Base-by-base conservation (phyloP, 1,140 invertebrate genomes). In the Leptopilina boulardi region DNA sequence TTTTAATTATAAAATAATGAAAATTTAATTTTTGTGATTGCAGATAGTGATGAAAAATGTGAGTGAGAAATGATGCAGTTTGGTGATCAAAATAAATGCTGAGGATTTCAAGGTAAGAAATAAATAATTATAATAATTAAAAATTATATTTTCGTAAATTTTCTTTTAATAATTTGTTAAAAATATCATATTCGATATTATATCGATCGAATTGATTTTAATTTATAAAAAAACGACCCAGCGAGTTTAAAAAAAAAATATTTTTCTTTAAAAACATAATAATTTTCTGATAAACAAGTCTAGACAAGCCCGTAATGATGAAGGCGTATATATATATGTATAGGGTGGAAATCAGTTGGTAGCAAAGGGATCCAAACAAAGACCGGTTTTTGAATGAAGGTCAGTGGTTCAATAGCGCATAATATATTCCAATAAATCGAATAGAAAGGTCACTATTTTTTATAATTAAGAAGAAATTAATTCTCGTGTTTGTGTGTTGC, bases 341-440 rank as follows among this genome's bases (percentile, higher is more conserved):
- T 34, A 83, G 77, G 82, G 82, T 81, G 79, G 81, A 80, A 38
- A 79, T 87, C 80, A 81, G 85, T 83, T 85, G 78, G 77, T 86
- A 80, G 80, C 79, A 77, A 79, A 85, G 82, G 86, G 84, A 83
- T 84, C 80, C 73, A 86, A 87, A 88, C 82, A 83, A 81, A 86
- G 87, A 90, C 90, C 90, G 89, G 89, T 90, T 91, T 81, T 82
- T 80, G 82, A 89, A 90, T 90, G 89, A 90, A 91, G 89, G 89
- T 91, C 87, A 90, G 87, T 91, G 84, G 89, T 90, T 88, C 89
- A 90, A 87, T 80, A 82, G 85, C 83, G 84, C 79, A 79, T 77
- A 23, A 21, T 70, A 38, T 38, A n/a, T 59, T 66, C 70, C 3
- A 18, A 41, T 38, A 34, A 34, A 19, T 41, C 72, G 47, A 66